phyloP scores from a whole-genome alignment of 2,797 vertebrate genomes.

The Chiroxiphia lanceolata region DNA sequence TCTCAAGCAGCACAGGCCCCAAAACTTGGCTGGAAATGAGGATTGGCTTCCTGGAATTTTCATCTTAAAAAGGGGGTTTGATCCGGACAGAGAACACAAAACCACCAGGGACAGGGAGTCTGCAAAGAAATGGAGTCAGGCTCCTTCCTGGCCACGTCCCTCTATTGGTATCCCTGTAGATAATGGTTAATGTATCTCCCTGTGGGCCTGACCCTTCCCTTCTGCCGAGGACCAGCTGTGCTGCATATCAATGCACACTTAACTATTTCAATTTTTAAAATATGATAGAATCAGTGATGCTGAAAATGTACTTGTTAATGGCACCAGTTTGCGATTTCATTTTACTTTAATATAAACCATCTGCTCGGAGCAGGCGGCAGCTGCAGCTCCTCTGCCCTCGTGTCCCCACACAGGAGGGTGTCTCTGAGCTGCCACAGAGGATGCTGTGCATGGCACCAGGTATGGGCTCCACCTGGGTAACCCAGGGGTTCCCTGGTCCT shows the following conservation, averaged over 20 bases:
- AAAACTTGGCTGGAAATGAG: neutral
- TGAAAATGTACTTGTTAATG: slow-evolving; percentile 62
- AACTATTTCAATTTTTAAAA: slow-evolving; percentile 22
- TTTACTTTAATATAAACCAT: slow-evolving; percentile 53
- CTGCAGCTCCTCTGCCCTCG: neutral
- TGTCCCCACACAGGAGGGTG: neutral
- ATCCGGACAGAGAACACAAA: neutral
- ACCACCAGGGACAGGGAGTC: neutral
- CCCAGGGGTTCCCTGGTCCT: neutral
- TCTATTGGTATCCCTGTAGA: neutral
- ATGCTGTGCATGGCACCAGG: neutral
- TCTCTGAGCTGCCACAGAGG: neutral
- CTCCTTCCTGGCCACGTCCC: neutral
- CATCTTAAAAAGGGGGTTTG: neutral
- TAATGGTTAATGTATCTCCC: neutral
- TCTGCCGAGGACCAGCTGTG: neutral
- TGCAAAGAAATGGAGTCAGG: neutral
- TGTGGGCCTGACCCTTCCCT: neutral
- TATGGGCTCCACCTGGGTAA: neutral
- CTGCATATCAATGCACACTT: neutral
- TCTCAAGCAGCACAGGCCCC: neutral
- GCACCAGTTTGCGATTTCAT: slow-evolving; percentile 22
- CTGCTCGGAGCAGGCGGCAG: slow-evolving; percentile 43
- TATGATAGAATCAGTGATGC: slow-evolving; percentile 32
- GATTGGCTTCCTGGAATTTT: neutral